phyloP scores from a whole-genome alignment of 2,888 invertebrate species.

The Brachyptera risi region DNA sequence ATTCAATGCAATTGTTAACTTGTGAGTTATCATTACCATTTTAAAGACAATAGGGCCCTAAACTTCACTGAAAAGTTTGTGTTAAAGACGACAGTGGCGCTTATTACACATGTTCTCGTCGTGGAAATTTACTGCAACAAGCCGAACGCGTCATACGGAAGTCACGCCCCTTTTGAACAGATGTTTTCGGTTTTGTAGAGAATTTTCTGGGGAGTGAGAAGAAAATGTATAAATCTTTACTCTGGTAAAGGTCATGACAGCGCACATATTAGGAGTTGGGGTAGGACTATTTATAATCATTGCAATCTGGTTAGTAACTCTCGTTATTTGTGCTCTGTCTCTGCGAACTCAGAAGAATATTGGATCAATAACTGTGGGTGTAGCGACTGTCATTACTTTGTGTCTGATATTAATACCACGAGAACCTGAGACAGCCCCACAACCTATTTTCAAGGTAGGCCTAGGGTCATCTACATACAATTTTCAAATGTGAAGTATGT shows the following conservation, averaged over 20 bases:
- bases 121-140: too few species aligned
- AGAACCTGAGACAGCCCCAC: slow-evolving; percentile 40
- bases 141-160: background rate
- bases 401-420: slow-evolving; percentile 58
- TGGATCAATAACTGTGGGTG: slow-evolving; percentile 55
- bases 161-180: too few species aligned
- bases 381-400: slow-evolving; percentile 54
- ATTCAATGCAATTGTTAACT: background rate
- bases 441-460: slow-evolving; percentile 51
- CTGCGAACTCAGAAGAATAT: slow-evolving; percentile 61
- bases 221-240: slow-evolving; percentile 34
- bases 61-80: background rate
- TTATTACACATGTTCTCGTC: too few species aligned
- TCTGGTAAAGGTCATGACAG: slow-evolving; percentile 40
- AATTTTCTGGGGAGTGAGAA: too few species aligned
- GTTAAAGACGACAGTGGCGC: background rate
- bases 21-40: background rate
- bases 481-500: too few species aligned
- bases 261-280: slow-evolving; percentile 52
- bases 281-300: slow-evolving; percentile 63
- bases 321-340: slow-evolving; percentile 60
- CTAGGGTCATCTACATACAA: too few species aligned
- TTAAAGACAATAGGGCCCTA: background rate
- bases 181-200: too few species aligned
- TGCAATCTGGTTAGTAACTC: slow-evolving; percentile 59